Base-by-base conservation (phyloP, 1,140 invertebrate species). In the Drosophila paulistorum region DNA sequence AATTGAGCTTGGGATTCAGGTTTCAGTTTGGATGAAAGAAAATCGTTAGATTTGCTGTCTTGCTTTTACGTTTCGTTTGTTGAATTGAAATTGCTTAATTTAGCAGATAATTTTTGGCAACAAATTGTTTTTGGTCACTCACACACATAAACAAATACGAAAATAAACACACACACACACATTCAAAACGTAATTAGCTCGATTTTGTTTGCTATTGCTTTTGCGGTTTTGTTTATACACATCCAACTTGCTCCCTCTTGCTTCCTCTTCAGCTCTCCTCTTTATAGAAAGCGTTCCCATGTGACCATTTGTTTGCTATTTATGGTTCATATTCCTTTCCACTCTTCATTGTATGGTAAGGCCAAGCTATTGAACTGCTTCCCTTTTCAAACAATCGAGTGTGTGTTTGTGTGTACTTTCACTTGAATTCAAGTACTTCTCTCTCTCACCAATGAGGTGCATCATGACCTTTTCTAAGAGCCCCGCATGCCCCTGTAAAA, bases 81-180 rank as follows among this genome's bases (percentile, higher is more conserved):
- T 58, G 75, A 77, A 77, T 77, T 77, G 74, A 77, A 77, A 77
- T 77, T 78, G 75, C 75, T 77, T 77, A 77, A 77, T 77, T 77
- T 77, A 78, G 35, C 75, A 77, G 75, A 77, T 77, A 77, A 77
- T 77, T 77, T 30, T 78, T 64, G 68, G 57, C 74, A 78, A 67
- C 74, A 71, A 77, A 77, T 77, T 78, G 75, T 77, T 77, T 77
- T 77, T 68, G 68, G 41, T 41, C 51, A 30, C 72, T 17, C 7
- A 23, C 30, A 58, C 55, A 58, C 7, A 35, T n/a, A 51, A 17
- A 48, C 55, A 58, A 30, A 58, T 33, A 58, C 9, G 9, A 35
- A 58, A n/a, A 26, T 26, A 11, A 13, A 63, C 23, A 60, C 55
- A 66, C n/a, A 30, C 23, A 58, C 17, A 76, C 51, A 69, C 42